phyloP scores from a whole-genome alignment of 2,113 vertebrate species.

The Raphicerus campestris region DNA sequence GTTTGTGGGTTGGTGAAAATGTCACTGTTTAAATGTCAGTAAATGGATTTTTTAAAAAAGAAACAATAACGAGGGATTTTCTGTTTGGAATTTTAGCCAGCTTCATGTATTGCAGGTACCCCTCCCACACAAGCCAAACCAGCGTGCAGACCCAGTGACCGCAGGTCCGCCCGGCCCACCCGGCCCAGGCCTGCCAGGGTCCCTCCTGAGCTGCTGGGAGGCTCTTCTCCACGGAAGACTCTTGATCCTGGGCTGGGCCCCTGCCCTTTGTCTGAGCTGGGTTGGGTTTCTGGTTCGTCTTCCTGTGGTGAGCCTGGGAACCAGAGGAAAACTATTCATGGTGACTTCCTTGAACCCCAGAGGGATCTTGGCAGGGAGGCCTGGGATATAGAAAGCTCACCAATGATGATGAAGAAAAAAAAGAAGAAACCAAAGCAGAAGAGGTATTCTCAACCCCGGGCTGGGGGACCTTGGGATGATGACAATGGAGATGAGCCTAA shows the following conservation, averaged over 20 bases:
- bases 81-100: slow-evolving; percentile 78
- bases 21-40: slow-evolving; percentile 11
- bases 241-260: slow-evolving; percentile 57
- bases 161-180: slow-evolving; percentile 67
- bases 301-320: slow-evolving; percentile 46
- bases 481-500: fast-evolving
- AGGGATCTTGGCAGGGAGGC: slow-evolving; percentile 60
- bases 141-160: slow-evolving; percentile 73
- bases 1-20: neutral
- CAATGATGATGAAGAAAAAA: slow-evolving; percentile 77
- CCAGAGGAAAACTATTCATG: slow-evolving; percentile 26
- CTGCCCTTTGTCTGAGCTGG: slow-evolving; percentile 38
- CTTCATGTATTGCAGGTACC: slow-evolving; percentile 84
- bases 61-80: slow-evolving; percentile 22
- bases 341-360: slow-evolving; percentile 58
- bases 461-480: slow-evolving; percentile 65
- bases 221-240: slow-evolving; percentile 70
- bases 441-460: slow-evolving; percentile 66
- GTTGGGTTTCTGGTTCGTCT: slow-evolving; percentile 50
- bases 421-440: slow-evolving; percentile 83
- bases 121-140: slow-evolving; percentile 73
- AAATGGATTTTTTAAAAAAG: neutral
- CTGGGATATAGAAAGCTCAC: slow-evolving; percentile 72
- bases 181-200: slow-evolving; percentile 69
- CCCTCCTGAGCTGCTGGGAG: slow-evolving; percentile 61